Conservation (phyloP, 30 jellyfish, hydroid and myxozoan species). For the Pelagia noctiluca region DNA sequence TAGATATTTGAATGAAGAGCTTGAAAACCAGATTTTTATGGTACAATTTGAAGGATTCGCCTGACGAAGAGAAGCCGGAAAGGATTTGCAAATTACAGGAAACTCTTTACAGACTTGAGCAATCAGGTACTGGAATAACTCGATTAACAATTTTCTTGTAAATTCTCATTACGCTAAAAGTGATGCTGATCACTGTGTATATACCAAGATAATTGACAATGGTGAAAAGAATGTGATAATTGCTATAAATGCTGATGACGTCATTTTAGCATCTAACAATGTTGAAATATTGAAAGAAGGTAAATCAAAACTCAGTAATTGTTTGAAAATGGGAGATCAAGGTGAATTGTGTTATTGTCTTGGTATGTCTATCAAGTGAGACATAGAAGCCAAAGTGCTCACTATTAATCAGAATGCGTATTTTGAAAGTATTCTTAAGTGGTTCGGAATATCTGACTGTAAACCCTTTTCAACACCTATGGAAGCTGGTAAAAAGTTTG, state of each 20-base stretch:
- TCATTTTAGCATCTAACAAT: constrained; percentile 29
- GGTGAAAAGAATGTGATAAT: constrained; percentile 30
- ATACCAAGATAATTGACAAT: background rate
- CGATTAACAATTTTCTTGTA: constrained; percentile 6
- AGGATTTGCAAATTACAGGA: too few relatives aligned
- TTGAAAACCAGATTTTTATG: too few relatives aligned
- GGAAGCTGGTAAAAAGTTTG: constrained; percentile 65
- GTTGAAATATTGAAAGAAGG: constrained; percentile 1
- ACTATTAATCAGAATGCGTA: constrained; percentile 45
- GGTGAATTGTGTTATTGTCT: constrained; percentile 47
- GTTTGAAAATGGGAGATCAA: constrained; percentile 54
- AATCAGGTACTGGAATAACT: constrained; percentile 35
- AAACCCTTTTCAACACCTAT: constrained; percentile 67
- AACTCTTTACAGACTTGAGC: too few relatives aligned
- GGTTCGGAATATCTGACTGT: constrained; percentile 49
- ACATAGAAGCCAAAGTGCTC: constrained; percentile 10
- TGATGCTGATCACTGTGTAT: constrained; percentile 48
- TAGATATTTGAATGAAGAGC: too few relatives aligned
- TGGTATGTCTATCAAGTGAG: constrained; percentile 54
- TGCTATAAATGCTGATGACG: constrained; percentile 45
- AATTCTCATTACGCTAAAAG: constrained; percentile 6
- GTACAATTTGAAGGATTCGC: too few relatives aligned
- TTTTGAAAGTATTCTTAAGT: constrained; percentile 37
- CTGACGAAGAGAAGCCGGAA: too few relatives aligned
- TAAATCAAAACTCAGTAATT: background rate